These are phyloP conservation scores for Amiota minor DNA, from an alignment of 2,888 invertebrate species.

Conservation along the genomic window DNA sequence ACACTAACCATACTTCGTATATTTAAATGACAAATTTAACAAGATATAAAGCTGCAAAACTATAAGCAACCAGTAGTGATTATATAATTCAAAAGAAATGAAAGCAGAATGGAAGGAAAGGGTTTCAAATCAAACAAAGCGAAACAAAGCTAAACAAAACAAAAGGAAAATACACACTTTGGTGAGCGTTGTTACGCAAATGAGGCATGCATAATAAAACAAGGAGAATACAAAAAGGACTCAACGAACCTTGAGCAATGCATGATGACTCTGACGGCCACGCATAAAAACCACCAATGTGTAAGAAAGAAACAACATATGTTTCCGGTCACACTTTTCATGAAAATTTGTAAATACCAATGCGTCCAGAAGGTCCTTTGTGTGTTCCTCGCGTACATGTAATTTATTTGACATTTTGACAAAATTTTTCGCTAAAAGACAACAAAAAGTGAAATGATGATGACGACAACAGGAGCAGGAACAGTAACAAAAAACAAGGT, in stretches of 20 bases:
- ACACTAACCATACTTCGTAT: too few species aligned
- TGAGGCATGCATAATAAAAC: conserved; percentile 24
- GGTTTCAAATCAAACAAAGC: too few species aligned
- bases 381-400: conserved; percentile 41
- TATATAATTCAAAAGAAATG: too few species aligned
- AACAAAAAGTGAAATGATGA: conserved; percentile 34
- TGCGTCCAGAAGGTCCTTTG: conserved; percentile 8
- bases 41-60: too few species aligned
- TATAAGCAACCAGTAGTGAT: too few species aligned
- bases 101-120: too few species aligned
- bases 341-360: not conserved
- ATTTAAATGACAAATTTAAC: too few species aligned
- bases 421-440: conserved; percentile 51
- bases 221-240: not conserved
- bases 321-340: not conserved
- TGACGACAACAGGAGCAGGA: conserved; percentile 10
- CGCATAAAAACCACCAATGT: conserved; percentile 8
- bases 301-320: not conserved
- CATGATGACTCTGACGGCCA: not conserved
- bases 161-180: too few species aligned
- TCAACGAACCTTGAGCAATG: conserved; percentile 5
- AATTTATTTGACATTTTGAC: conserved; percentile 66
- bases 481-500: not conserved
- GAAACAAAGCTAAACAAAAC: too few species aligned
- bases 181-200: not conserved